Base-by-base conservation (phyloP, 2,797 vertebrate species). In the Amblyopsis hoosieri region DNA sequence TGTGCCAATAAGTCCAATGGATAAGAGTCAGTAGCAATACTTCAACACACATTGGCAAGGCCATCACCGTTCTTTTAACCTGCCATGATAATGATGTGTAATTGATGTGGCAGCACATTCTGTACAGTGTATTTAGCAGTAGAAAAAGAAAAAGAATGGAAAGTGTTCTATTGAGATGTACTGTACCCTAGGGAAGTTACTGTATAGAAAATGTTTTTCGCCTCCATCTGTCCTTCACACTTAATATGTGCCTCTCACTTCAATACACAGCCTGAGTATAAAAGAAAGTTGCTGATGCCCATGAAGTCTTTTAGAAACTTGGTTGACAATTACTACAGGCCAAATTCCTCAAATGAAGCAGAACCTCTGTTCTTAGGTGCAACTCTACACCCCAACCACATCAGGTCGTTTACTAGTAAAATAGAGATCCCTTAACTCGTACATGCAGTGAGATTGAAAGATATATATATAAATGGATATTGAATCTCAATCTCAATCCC, bases 261-360 rank as follows among this genome's bases (percentile, higher is more conserved):
- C 76, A 84, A 79, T 84, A 87, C 85, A 82, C 81, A 87, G 89
- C 88, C 85, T 51, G 89, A 81, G 67, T 71, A 70, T 74, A 81
- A 80, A 71, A 89, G 84, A 84, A 80, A 78, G 63, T 80, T 87
- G 85, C 83, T 64, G 72, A 90, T 83, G 84, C 85, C 85, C 86
- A 83, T 89, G 77, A 85, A 88, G 81, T 82, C 83, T 87, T 88
- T 90, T 86, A 89, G 78, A 83, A 85, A 81, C 75, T 63, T 66
- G 63, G 74, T 79, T 82, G 76, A 88, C 87, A 84, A 76, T 70
- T 65, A 88, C 89, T 80, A 56, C 77, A 76, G 81, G 90, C 85
- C 77, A 85, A 88, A 89, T 87, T 61, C 75, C 74, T 88, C 80
- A 29, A 85, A 70, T 85, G 73, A 89, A 86, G 82, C 78, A 80